phyloP scores from a whole-genome alignment of 2,113 vertebrate genomes.

The Spheniscus mendiculus region DNA sequence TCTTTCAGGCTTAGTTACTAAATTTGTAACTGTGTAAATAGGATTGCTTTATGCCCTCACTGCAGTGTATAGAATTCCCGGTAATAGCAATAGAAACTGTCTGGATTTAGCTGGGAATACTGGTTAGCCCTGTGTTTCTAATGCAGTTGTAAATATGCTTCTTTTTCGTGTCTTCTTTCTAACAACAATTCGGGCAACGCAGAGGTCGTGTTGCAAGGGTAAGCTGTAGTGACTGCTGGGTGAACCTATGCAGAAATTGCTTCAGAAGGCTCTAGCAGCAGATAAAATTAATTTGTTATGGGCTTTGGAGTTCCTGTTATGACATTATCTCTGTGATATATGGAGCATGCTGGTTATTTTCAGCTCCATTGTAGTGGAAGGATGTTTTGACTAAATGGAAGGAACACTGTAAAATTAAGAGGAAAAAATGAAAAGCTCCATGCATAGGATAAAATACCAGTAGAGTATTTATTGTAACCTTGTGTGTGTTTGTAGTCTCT shows the following conservation, averaged over 20 bases:
- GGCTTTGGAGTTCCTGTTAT: constrained; percentile 50
- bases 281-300: constrained; percentile 9
- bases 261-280: background rate
- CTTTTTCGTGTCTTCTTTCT: background rate
- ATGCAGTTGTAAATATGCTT: background rate
- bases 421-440: background rate
- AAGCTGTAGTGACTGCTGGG: background rate
- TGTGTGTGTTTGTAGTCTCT: background rate
- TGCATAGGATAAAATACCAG: background rate
- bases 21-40: background rate
- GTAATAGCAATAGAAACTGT: background rate
- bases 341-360: constrained; percentile 4
- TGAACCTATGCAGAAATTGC: background rate
- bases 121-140: background rate
- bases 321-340: constrained; percentile 52
- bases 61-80: background rate
- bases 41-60: background rate
- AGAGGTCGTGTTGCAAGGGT: background rate
- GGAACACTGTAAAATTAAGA: background rate
- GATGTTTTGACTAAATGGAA: constrained; percentile 1
- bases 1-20: background rate
- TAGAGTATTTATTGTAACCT: background rate
- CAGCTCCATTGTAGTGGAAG: constrained; percentile 24
- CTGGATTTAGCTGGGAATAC: background rate
- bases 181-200: background rate